Percentiles rank a stretch among this genome's conserved stretches.
These are phyloP conservation scores for Battus philenor DNA, from an alignment of 1,140 invertebrate genomes.

Conservation along the genomic window DNA sequence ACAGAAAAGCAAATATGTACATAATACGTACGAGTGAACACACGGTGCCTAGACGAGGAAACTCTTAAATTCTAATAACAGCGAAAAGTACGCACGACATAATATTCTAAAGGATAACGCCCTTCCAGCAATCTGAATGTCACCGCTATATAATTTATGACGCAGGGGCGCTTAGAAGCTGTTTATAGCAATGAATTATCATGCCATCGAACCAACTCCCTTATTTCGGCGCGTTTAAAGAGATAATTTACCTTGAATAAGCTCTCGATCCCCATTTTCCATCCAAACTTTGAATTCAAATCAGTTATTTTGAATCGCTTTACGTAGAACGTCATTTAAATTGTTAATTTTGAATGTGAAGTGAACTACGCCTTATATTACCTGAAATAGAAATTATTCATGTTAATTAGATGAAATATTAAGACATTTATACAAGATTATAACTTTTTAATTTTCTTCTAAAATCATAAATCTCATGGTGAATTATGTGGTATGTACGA, in stretches of 20 bases:
- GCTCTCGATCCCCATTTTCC: slow-evolving; percentile 18
- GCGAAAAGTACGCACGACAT: no score
- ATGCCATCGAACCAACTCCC: slow-evolving; percentile 25
- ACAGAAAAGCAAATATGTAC: no score
- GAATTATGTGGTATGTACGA: no score
- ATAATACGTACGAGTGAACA: no score
- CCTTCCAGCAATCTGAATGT: slow-evolving; percentile 52
- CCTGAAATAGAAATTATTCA: no score
- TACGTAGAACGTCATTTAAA: slow-evolving; percentile 8
- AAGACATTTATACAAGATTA: no score
- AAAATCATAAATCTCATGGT: no score
- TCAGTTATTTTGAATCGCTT: slow-evolving; percentile 13
- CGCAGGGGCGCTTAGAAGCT: slow-evolving; percentile 28
- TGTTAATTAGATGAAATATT: no score
- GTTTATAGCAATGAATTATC: slow-evolving; percentile 43
- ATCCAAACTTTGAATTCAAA: slow-evolving; percentile 20
- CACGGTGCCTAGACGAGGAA: no score
- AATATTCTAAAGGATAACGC: slow-evolving; percentile 30
- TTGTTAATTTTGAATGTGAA: slow-evolving; percentile 7
- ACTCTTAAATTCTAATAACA: no score
- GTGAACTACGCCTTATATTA: not conserved
- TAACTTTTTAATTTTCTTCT: no score
- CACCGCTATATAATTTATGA: slow-evolving; percentile 59
- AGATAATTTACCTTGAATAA: slow-evolving; percentile 11
- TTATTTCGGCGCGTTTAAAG: slow-evolving; percentile 10